A percentile compares a stretch with the other conserved stretches of the same genome.
These are phyloP conservation scores for Lophius americanus DNA, from an alignment of 2,797 vertebrate species.

Conservation along the genomic window DNA sequence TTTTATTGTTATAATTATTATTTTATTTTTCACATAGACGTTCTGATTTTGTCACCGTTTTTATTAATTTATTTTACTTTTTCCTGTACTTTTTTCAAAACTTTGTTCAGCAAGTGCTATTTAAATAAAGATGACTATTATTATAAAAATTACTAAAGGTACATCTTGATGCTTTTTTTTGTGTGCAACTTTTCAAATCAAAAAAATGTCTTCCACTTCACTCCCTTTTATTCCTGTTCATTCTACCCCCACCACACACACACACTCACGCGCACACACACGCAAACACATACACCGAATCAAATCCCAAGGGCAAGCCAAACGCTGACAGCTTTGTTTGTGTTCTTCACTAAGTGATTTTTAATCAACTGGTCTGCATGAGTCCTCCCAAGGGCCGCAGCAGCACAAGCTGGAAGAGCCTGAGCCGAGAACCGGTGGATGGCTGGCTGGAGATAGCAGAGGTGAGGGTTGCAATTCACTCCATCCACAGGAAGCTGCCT, in stretches of 20 bases:
- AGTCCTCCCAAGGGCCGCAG: constrained; percentile 73
- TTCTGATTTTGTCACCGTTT: too few relatives aligned
- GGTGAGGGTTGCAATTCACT: constrained; percentile 15
- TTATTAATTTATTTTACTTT: too few relatives aligned
- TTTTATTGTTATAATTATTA: too few relatives aligned
- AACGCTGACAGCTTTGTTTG: constrained; percentile 84
- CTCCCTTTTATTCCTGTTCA: constrained; percentile 36
- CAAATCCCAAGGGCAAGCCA: constrained; percentile 75
- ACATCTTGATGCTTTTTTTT: too few relatives aligned
- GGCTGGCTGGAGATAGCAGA: constrained; percentile 22
- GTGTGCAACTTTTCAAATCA: constrained; percentile 30
- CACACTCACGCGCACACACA: too few relatives aligned
- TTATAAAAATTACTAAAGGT: too few relatives aligned
- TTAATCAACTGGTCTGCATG: constrained; percentile 85
- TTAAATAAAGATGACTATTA: neutral
- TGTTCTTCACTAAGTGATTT: constrained; percentile 83
- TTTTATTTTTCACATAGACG: too few relatives aligned
- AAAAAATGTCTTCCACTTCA: constrained; percentile 70
- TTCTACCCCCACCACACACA: constrained; percentile 1
- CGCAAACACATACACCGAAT: constrained; percentile 4
- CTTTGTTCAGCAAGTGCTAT: too few relatives aligned
- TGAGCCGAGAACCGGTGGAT: constrained; percentile 42
- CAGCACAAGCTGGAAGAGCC: constrained; percentile 55
- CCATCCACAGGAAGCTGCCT: neutral
- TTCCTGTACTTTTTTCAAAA: too few relatives aligned